Evolutionary conservation across 2,888 invertebrate species (phyloP), one percentile per base, ranked within the genome.

Genomic region (Ellobium chinense): DNA sequence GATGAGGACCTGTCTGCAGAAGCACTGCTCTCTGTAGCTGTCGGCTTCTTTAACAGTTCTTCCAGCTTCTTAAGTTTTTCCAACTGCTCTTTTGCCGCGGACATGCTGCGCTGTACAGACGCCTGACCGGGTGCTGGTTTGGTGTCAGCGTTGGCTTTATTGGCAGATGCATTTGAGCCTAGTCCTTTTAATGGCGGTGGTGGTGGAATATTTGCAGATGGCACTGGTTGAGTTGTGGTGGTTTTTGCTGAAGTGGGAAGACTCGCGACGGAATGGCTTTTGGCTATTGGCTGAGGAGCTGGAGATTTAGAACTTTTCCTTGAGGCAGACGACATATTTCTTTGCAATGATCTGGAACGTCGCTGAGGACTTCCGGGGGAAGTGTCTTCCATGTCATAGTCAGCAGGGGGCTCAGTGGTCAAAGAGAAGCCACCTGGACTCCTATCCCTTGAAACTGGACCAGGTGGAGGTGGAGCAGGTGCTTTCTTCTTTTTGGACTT

Each of bases 401-500:
- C 89, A n/a, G 82, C 82, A 12, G 87, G 88, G 1, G 89, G 89
- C 29, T 89, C 88, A 70, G 82, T 77, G 27, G 85, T 46, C 39
- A 70, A 46, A 83, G 85, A 80, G 80, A 85, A 62, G 68, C 76
- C 36, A 77, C 81, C 34, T 63, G 78, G 72, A 12, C 31, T 36
- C 4, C 37, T 31, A 18, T 54, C 69, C 9, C 34, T 66, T 36
- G 58, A 54, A 0, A 66, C 37, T 0, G 24, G 29, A 1, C 62
- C 14, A 18, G 78, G 83, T 7, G 76, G 72, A 14, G 89, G 89
- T n/a, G 90, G 90, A 1, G 86, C 82, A 0, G 89, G 89, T 1
- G 90, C 89, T 37, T 84, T 83, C 68, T 89, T 88, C 82, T 90
- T 90, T 82, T 89, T 89, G 24, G 81, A 80, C 75, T 86, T 88